Evolutionary conservation across 2,888 invertebrate genomes (phyloP).

Genomic region (Congeria kusceri): DNA sequence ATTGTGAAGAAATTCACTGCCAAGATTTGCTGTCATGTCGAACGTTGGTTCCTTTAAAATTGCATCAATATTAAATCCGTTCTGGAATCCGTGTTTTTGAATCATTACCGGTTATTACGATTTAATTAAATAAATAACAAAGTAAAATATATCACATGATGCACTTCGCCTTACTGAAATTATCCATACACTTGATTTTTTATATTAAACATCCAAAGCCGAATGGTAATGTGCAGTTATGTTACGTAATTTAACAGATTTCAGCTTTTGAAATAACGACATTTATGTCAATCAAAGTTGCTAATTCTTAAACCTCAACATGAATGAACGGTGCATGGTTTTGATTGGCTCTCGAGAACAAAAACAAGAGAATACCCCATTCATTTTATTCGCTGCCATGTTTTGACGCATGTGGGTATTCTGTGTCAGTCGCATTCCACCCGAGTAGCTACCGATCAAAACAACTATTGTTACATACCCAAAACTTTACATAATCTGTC

Average conservation of each 20-base stretch:
- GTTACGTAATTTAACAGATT: constrained; percentile 18
- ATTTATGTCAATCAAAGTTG: constrained; percentile 50
- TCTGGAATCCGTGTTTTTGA: constrained; percentile 30
- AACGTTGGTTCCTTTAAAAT: constrained; percentile 25
- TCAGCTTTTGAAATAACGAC: constrained; percentile 21
- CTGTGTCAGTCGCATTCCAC: constrained; percentile 29
- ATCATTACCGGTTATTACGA: neutral
- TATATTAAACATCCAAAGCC: no score
- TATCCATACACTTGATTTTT: no score
- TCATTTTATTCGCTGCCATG: constrained; percentile 46
- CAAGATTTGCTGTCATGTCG: constrained; percentile 30
- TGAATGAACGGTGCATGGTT: constrained; percentile 26
- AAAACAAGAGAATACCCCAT: constrained; percentile 57
- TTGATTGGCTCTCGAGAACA: constrained; percentile 54
- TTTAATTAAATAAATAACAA: neutral
- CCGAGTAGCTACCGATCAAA: constrained; percentile 46
- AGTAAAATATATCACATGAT: neutral
- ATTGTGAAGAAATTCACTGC: constrained; percentile 45
- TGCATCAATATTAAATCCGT: constrained; percentile 48
- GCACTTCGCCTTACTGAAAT: neutral
- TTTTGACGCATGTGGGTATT: constrained; percentile 13
- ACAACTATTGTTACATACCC: constrained; percentile 46
- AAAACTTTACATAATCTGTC: constrained; percentile 30
- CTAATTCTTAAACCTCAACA: constrained; percentile 33
- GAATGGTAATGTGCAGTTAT: neutral